phyloP scores from a whole-genome alignment of 2,113 vertebrate genomes.

The Acanthochromis polyacanthus region DNA sequence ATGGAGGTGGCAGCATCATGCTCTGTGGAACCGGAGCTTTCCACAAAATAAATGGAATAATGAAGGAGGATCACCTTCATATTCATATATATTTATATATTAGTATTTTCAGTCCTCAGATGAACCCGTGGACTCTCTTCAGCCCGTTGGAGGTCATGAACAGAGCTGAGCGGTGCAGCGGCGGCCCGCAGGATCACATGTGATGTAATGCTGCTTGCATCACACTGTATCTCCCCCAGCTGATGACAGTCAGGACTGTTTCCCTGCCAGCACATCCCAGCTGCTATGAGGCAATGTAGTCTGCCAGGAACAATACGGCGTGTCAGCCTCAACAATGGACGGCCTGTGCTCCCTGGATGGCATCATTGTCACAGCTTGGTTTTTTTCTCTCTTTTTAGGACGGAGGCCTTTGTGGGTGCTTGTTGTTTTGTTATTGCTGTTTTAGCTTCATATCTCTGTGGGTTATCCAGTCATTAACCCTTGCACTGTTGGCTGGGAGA shows the following conservation, averaged over 20 bases:
- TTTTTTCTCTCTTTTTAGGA: conserved; percentile 39
- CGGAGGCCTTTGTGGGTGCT: conserved; percentile 60
- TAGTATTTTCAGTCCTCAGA: conserved; percentile 27
- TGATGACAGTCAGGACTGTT: conserved; percentile 81
- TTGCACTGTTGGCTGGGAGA: conserved; percentile 54
- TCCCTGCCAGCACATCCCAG: conserved; percentile 79
- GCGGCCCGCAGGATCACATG: conserved; percentile 45
- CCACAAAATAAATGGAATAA: too few species aligned
- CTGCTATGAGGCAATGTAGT: conserved; percentile 85
- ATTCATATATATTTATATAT: too few species aligned
- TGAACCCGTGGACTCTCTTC: conserved; percentile 51
- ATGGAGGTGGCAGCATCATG: too few species aligned
- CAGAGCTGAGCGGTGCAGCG: conserved; percentile 19
- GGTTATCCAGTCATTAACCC: conserved; percentile 61
- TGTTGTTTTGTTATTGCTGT: conserved; percentile 70
- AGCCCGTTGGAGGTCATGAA: conserved; percentile 26
- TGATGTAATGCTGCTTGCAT: conserved; percentile 81
- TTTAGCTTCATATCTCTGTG: conserved; percentile 58
- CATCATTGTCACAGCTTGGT: conserved; percentile 76
- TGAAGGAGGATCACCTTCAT: too few species aligned
- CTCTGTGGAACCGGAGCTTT: too few species aligned
- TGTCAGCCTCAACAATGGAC: conserved; percentile 80
- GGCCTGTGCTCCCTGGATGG: conserved; percentile 80
- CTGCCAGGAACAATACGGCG: conserved; percentile 79
- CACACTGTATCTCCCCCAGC: conserved; percentile 75